Evolutionary conservation across 2,797 vertebrate genomes (phyloP), one percentile per base, ranked within the genome.

Genomic region (Zonotrichia albicollis): DNA sequence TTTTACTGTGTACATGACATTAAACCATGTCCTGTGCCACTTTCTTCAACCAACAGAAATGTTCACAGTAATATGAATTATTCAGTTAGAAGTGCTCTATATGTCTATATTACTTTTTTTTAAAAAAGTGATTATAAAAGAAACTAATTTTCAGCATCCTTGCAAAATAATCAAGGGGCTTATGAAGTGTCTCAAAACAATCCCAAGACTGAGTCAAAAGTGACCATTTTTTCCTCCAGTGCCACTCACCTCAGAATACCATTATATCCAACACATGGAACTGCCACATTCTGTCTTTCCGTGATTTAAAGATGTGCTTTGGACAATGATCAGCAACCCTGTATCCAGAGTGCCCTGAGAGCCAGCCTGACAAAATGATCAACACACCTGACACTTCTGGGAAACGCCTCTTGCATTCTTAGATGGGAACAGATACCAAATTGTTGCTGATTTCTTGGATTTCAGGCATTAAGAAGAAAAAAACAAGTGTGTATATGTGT

Each of bases 401-500:
- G 53, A 80, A 79, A 74, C 0, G 0, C 6, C 36, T 64, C 27
- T 65, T 86, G 68, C 43, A 62, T 53, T 90, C 62, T 90, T 20
- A 84, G 34, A 42, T 10, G 20, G 48, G 40, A 86, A 60, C 10
- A 57, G 58, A 84, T 12, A 29, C 23, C 2, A 4, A 90, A 72
- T n/a, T 43, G 25, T 17, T 30, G 36, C 16, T 26, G 23, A 71
- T 48, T 83, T 60, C 72, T 26, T 54, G 60, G 34, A 66, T 40
- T 85, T 89, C 11, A 66, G 21, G 45, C 23, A 43, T 22, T 25
- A 78, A 62, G 32, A 34, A 53, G 9, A 11, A 78, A 87, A 38
- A 4, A 34, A 0, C 11, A 55, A 11, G 8, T 16, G 6, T 5
- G 8, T 6, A 2, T 11, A 11, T 27, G 5, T 30, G 23, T 25